Evolutionary conservation across 2,797 vertebrate species (phyloP).

Genomic region (Naso thynnoides): DNA sequence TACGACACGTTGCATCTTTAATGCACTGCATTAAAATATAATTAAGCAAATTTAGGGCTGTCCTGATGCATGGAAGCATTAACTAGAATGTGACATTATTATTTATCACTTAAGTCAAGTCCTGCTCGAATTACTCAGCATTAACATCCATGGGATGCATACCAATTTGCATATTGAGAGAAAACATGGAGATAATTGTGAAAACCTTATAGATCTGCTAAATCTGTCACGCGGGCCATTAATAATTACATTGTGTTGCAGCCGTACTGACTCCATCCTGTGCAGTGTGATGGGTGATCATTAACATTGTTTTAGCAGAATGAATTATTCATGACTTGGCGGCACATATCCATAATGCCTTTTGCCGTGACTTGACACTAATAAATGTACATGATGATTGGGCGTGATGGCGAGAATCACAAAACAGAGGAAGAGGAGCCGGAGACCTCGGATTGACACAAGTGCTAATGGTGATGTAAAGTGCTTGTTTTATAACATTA

Average conservation of each 20-base stretch:
- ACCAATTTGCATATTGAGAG: conserved; percentile 45
- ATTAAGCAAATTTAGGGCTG: conserved; percentile 17
- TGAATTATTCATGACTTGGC: conserved; percentile 71
- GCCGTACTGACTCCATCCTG: conserved; percentile 42
- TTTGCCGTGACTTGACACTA: conserved; percentile 65
- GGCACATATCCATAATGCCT: conserved; percentile 63
- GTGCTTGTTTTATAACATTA: conserved; percentile 41
- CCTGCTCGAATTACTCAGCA: conserved; percentile 33
- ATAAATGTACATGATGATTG: conserved; percentile 65
- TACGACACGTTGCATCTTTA: neutral
- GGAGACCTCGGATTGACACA: conserved; percentile 34
- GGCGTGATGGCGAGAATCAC: conserved; percentile 42
- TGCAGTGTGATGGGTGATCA: conserved; percentile 53
- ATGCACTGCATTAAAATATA: conserved; percentile 23
- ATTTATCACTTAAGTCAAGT: conserved; percentile 41
- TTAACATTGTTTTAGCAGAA: conserved; percentile 43
- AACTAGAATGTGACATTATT: conserved; percentile 40
- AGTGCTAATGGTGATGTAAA: conserved; percentile 41
- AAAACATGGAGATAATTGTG: conserved; percentile 47
- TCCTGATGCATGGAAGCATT: conserved; percentile 1
- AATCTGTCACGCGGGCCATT: conserved; percentile 47
- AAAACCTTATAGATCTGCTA: conserved; percentile 39
- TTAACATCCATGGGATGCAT: conserved; percentile 35
- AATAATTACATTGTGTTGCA: conserved; percentile 63
- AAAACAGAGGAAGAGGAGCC: conserved; percentile 26